Evolutionary conservation across 1,140 invertebrate genomes (phyloP).

Genomic region (Lucilia sericata): DNA sequence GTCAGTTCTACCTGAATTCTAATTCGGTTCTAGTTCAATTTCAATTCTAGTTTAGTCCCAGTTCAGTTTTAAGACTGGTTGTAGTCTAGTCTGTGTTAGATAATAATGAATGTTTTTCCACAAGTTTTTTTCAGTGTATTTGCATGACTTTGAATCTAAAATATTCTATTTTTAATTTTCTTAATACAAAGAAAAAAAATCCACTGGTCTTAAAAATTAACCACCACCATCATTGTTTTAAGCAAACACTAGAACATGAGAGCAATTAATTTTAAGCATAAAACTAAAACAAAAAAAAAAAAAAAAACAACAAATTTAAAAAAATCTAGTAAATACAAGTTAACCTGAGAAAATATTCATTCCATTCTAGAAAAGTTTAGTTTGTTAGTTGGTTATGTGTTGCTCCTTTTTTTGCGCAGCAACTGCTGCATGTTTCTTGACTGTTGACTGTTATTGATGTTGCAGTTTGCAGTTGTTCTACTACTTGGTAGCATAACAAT

Average conservation of each 20-base stretch:
- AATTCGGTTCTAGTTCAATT: too few relatives aligned
- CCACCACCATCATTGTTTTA: background rate
- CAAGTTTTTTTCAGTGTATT: too few relatives aligned
- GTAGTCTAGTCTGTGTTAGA: too few relatives aligned
- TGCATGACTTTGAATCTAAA: too few relatives aligned
- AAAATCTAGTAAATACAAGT: background rate
- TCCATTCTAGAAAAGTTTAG: too few relatives aligned
- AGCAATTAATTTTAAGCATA: constrained; percentile 33
- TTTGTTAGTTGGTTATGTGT: too few relatives aligned
- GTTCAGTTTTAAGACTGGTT: too few relatives aligned
- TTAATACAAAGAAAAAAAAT: background rate
- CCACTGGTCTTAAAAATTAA: constrained; percentile 6
- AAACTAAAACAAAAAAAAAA: background rate
- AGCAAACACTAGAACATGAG: constrained; percentile 12
- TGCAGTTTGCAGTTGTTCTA: background rate
- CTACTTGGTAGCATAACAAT: background rate
- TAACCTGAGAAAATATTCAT: background rate
- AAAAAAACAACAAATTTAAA: too few relatives aligned
- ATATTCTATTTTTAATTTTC: too few relatives aligned
- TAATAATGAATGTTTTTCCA: too few relatives aligned
- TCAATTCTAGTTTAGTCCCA: too few relatives aligned
- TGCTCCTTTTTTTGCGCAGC: background rate
- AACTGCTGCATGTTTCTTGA: background rate
- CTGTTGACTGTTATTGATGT: background rate
- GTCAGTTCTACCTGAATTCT: too few relatives aligned